phyloP scores from a whole-genome alignment of 1,140 invertebrate species.

The Drosophila tropicalis region DNA sequence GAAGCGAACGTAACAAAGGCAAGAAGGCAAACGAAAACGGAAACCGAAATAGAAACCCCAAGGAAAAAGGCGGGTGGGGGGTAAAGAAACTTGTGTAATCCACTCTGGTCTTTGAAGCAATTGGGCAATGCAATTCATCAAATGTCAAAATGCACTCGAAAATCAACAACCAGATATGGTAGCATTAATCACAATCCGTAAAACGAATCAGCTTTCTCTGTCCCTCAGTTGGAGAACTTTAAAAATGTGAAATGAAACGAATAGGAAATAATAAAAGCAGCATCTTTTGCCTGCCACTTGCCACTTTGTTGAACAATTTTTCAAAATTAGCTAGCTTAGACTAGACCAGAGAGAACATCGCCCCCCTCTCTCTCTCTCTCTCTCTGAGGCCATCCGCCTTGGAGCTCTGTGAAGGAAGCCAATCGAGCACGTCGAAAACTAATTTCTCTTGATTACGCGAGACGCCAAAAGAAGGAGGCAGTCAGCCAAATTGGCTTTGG shows the following conservation, averaged over 20 bases:
- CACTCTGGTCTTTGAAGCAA: constrained; percentile 16
- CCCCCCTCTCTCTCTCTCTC: neutral
- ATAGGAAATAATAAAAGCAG: constrained; percentile 19
- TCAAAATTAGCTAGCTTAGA: constrained; percentile 73
- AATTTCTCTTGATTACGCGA: constrained; percentile 80
- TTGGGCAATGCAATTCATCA: constrained; percentile 73
- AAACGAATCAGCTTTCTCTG: constrained; percentile 46
- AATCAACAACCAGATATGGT: constrained; percentile 72
- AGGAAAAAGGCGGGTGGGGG: neutral
- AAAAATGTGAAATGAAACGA: constrained; percentile 35
- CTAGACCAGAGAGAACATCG: constrained; percentile 11
- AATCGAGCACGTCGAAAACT: constrained; percentile 82
- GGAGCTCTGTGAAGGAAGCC: constrained; percentile 31
- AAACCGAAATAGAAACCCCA: neutral
- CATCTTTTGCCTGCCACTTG: constrained; percentile 30
- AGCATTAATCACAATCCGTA: constrained; percentile 71
- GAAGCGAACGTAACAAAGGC: neutral
- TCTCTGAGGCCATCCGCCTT: neutral
- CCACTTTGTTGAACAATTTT: constrained; percentile 76
- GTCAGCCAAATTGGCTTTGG: constrained; percentile 69
- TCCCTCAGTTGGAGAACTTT: constrained; percentile 41
- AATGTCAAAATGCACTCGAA: constrained; percentile 78
- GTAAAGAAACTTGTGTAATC: constrained; percentile 6
- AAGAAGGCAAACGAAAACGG: neutral
- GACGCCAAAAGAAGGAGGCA: constrained; percentile 23